These are phyloP conservation scores for Coccyzus lansbergi DNA, from an alignment of 2,797 vertebrate species.

Conservation along the genomic window DNA sequence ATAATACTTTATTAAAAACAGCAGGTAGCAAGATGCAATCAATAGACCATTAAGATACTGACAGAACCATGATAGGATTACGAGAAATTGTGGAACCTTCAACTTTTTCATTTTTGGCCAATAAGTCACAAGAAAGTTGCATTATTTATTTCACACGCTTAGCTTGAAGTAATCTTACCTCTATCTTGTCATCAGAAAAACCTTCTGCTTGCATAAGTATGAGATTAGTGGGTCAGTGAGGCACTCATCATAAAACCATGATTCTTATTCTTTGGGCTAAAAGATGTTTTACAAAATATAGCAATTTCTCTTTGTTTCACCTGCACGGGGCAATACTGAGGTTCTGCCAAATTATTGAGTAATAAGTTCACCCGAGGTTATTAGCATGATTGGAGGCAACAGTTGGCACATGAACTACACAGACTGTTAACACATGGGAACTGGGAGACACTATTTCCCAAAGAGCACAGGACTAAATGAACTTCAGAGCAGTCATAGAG, in stretches of 20 bases:
- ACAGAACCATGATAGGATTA: conserved; percentile 40
- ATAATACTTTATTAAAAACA: conserved; percentile 63
- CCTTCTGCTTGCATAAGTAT: background rate
- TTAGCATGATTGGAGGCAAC: background rate
- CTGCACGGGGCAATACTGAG: background rate
- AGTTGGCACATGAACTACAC: background rate
- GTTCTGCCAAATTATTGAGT: background rate
- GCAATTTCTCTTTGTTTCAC: background rate
- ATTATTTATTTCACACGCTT: conserved; percentile 45
- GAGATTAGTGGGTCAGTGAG: background rate
- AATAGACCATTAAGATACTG: conserved; percentile 64
- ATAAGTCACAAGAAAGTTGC: conserved; percentile 24
- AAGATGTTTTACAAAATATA: background rate
- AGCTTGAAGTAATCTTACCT: conserved; percentile 8
- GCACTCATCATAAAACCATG: background rate
- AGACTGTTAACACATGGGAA: background rate
- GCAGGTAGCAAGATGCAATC: conserved; percentile 33
- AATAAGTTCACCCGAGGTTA: background rate
- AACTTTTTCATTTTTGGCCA: conserved; percentile 52
- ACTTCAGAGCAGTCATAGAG: background rate
- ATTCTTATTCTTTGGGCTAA: background rate
- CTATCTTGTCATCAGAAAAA: conserved; percentile 23
- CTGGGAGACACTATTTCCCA: background rate
- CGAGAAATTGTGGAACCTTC: conserved; percentile 58
- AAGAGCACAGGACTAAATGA: background rate